A percentile compares a stretch with the other conserved stretches of the same genome.
These are phyloP conservation scores for Pycnonotus jocosus DNA, from an alignment of 2,113 vertebrate species.

Conservation along the genomic window DNA sequence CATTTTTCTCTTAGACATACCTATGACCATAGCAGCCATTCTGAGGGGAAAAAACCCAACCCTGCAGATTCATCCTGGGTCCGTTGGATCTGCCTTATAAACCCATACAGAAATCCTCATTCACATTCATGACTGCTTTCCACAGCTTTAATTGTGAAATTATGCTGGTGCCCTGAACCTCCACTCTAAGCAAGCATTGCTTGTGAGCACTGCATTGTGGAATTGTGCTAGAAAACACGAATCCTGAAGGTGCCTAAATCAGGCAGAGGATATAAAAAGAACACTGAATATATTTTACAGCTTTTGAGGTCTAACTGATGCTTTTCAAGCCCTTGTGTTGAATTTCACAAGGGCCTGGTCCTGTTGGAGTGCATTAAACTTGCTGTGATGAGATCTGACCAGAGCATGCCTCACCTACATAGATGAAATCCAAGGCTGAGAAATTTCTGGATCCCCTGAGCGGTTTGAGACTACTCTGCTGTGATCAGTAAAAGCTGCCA, in stretches of 20 bases:
- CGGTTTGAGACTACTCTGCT: neutral
- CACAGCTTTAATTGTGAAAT: neutral
- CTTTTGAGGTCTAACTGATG: neutral
- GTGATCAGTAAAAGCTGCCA: neutral
- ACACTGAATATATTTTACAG: neutral
- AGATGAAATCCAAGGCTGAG: neutral
- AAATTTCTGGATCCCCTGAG: neutral
- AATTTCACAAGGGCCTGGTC: neutral
- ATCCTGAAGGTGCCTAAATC: neutral
- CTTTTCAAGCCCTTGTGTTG: neutral
- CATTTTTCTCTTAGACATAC: neutral
- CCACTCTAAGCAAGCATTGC: neutral
- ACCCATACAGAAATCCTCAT: neutral
- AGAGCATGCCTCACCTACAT: fast-evolving
- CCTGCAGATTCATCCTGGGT: neutral
- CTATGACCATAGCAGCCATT: neutral
- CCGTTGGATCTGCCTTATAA: neutral
- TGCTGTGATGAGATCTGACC: neutral
- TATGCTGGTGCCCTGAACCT: neutral
- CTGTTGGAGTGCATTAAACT: neutral
- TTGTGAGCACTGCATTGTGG: neutral
- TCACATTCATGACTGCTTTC: neutral
- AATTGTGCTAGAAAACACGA: neutral
- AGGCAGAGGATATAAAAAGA: neutral
- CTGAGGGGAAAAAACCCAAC: neutral